These are phyloP conservation scores for Bothrops jararaca DNA, from an alignment of 2,113 vertebrate species.

Conservation along the genomic window DNA sequence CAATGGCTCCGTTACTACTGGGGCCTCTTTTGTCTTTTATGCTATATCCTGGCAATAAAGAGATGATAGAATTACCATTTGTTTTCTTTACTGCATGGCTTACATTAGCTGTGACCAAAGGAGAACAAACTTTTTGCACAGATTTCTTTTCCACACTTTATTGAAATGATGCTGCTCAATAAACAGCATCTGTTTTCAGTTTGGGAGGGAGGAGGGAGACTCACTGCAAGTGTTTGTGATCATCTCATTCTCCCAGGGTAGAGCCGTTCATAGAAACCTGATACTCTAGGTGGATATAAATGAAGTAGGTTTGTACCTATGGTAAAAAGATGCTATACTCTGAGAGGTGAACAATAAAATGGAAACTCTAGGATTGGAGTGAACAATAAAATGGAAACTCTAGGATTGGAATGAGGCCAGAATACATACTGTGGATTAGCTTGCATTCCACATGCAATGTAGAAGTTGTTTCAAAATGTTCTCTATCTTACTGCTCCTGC, in stretches of 20 bases:
- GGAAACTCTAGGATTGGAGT: slow-evolving; percentile 15
- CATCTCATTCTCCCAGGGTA: slow-evolving; percentile 36
- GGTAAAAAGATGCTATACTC: neutral
- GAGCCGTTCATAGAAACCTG: slow-evolving; percentile 11
- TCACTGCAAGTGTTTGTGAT: slow-evolving; percentile 28
- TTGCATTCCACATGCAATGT: slow-evolving; percentile 29
- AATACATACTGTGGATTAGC: slow-evolving; percentile 15
- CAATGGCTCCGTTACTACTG: neutral
- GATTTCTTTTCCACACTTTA: slow-evolving; percentile 32
- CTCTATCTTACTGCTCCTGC: neutral
- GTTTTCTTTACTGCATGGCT: slow-evolving; percentile 16
- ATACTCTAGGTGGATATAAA: slow-evolving; percentile 17
- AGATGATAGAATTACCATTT: slow-evolving; percentile 28
- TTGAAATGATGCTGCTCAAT: slow-evolving; percentile 35
- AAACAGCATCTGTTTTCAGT: slow-evolving; percentile 38
- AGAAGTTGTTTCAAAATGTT: slow-evolving; percentile 16
- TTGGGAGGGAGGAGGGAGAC: slow-evolving; percentile 18
- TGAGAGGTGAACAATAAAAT: slow-evolving; percentile 20
- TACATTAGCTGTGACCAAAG: slow-evolving; percentile 29
- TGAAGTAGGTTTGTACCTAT: slow-evolving; percentile 15
- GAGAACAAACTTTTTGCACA: slow-evolving; percentile 30
- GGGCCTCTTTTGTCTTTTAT: neutral
- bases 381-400: slow-evolving; percentile 19
- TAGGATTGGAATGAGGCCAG: slow-evolving; percentile 13
- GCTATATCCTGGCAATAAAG: slow-evolving; percentile 13